phyloP scores from a whole-genome alignment of 2,113 vertebrate genomes.

The Plecotus auritus region DNA sequence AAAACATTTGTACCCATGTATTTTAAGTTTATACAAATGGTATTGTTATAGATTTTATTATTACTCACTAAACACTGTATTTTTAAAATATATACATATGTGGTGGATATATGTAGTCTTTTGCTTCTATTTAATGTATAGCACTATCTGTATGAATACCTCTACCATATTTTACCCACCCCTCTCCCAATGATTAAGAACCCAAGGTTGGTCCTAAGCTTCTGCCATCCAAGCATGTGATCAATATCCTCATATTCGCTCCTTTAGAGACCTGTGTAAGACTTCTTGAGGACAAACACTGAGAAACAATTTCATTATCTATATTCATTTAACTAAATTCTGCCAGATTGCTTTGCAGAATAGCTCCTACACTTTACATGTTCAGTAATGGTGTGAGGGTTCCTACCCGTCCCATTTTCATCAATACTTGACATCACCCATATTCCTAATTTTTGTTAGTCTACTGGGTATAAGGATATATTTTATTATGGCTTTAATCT shows the following conservation, averaged over 20 bases:
- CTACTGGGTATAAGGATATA: background rate
- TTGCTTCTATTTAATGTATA: background rate
- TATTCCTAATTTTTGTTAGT: background rate
- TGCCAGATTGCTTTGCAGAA: background rate
- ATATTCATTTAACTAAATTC: background rate
- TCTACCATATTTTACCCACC: background rate
- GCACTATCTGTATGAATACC: background rate
- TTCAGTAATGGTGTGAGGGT: background rate
- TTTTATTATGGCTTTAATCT: background rate
- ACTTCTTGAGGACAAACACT: background rate
- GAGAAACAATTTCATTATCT: background rate
- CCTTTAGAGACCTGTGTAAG: background rate
- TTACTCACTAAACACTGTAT: background rate
- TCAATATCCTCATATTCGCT: background rate
- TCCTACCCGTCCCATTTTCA: background rate
- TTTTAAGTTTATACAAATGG: constrained; percentile 8
- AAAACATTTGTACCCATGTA: background rate
- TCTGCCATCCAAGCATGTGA: background rate
- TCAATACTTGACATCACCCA: background rate
- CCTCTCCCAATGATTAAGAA: background rate
- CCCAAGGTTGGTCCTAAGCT: background rate
- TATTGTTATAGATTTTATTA: background rate
- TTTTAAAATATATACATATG: background rate
- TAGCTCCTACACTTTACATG: background rate
- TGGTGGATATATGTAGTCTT: background rate